A percentile compares a stretch with the other conserved stretches of the same genome.
Evolutionary conservation across 1,140 invertebrate species (phyloP).

Genomic region (Euwallacea similis): DNA sequence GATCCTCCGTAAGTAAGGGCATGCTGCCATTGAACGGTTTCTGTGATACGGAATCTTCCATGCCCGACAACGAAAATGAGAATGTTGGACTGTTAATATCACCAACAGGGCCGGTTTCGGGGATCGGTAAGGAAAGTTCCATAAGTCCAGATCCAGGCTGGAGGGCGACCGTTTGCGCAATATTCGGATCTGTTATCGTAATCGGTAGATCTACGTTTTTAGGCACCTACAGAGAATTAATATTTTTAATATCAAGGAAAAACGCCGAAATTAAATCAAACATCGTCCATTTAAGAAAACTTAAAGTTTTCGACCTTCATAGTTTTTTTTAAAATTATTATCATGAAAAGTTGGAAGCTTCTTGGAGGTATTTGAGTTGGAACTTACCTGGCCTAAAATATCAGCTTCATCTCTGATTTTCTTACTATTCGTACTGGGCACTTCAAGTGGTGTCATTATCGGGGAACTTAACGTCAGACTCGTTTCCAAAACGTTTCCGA

Average conservation of each 20-base stretch:
- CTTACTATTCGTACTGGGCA: conserved; percentile 62
- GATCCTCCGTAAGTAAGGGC: conserved; percentile 48
- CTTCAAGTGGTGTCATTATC: conserved; percentile 77
- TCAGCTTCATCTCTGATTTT: conserved; percentile 52
- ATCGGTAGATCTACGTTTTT: conserved; percentile 59
- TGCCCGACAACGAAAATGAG: conserved; percentile 47
- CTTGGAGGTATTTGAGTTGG: background rate
- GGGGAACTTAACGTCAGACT: conserved; percentile 73
- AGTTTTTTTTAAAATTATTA: background rate
- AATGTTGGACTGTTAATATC: conserved; percentile 49
- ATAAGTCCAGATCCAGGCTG: conserved; percentile 48
- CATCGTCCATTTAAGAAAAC: too few relatives aligned
- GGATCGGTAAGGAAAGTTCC: conserved; percentile 69
- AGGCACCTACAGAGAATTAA: conserved; percentile 40
- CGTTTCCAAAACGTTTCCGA: conserved; percentile 68
- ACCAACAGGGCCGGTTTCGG: conserved; percentile 59
- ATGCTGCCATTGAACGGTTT: conserved; percentile 48
- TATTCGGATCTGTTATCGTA: conserved; percentile 58
- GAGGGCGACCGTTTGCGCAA: conserved; percentile 60
- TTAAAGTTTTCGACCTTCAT: background rate
- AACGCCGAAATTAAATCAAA: too few relatives aligned
- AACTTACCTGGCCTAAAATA: conserved; percentile 52
- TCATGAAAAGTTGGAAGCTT: background rate
- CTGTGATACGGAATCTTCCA: conserved; percentile 47
- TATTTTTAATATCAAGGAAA: background rate